These are phyloP conservation scores for Odocoileus virginianus DNA, from an alignment of 2,113 vertebrate genomes.

Conservation along the genomic window DNA sequence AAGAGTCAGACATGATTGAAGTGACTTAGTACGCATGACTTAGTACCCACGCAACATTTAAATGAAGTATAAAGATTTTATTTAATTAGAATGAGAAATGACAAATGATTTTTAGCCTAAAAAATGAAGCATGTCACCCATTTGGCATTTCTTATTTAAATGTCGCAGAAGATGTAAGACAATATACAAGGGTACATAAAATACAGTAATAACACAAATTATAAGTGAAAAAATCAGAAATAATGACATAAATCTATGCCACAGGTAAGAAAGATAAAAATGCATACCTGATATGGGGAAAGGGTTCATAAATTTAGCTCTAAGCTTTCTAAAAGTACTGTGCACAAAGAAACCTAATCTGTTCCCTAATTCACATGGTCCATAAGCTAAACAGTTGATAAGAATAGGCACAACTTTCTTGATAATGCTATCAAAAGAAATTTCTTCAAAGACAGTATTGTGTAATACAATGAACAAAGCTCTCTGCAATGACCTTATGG, in stretches of 20 bases:
- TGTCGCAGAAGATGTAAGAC: not conserved
- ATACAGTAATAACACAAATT: not conserved
- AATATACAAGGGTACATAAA: not conserved
- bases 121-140: not conserved
- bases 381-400: not conserved
- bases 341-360: not conserved
- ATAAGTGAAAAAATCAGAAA: not conserved
- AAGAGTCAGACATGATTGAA: not conserved
- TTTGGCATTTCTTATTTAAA: conserved; percentile 12
- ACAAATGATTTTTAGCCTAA: conserved; percentile 2
- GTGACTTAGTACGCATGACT: accelerated
- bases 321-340: not conserved
- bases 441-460: not conserved
- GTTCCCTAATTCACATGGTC: not conserved
- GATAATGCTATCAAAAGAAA: not conserved
- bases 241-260: not conserved
- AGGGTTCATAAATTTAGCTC: not conserved
- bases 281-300: not conserved
- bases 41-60: not conserved
- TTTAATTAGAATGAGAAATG: conserved; percentile 5
- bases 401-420: not conserved
- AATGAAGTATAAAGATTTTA: not conserved
- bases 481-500: not conserved
- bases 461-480: not conserved
- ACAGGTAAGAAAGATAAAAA: conserved; percentile 18